A percentile compares a stretch with the other conserved stretches of the same genome.
Conservation (phyloP, 2,888 invertebrate species). For the Steromphala cineraria region DNA sequence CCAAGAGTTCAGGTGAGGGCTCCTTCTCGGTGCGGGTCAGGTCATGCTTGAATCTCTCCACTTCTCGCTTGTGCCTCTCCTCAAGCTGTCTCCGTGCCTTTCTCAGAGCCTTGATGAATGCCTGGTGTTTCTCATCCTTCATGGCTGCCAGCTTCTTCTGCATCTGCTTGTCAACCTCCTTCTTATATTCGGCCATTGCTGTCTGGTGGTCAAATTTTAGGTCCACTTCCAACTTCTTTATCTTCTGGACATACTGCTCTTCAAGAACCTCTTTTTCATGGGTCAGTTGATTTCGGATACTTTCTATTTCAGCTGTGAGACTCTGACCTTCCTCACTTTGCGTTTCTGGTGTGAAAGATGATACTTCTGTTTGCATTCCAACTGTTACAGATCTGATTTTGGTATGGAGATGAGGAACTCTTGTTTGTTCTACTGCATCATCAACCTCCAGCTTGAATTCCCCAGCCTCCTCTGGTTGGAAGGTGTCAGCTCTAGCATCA, state of each 20-base stretch:
- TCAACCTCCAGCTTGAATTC: not conserved
- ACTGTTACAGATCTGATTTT: too few relatives aligned
- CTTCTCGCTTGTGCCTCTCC: conserved; percentile 35
- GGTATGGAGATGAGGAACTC: too few relatives aligned
- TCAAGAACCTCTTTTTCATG: conserved; percentile 62
- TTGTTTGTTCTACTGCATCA: too few relatives aligned
- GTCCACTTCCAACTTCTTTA: conserved; percentile 53
- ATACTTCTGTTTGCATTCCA: too few relatives aligned
- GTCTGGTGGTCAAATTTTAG: conserved; percentile 47
- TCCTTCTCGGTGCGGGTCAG: not conserved
- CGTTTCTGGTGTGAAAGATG: too few relatives aligned
- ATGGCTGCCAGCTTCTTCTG: conserved; percentile 52
- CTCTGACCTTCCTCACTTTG: too few relatives aligned
- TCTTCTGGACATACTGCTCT: conserved; percentile 51
- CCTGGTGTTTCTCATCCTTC: conserved; percentile 58
- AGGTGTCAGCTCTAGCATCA: conserved; percentile 4
- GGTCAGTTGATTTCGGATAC: conserved; percentile 33
- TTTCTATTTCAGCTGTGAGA: too few relatives aligned
- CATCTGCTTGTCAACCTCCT: conserved; percentile 51
- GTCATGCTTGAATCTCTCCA: conserved; percentile 26
- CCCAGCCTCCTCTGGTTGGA: not conserved
- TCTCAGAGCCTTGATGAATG: conserved; percentile 65
- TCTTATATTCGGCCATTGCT: conserved; percentile 47
- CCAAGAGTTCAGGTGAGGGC: not conserved
- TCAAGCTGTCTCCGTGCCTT: conserved; percentile 56